Conservation (phyloP, 2,797 vertebrate species). For the Gambelia wislizenii region DNA sequence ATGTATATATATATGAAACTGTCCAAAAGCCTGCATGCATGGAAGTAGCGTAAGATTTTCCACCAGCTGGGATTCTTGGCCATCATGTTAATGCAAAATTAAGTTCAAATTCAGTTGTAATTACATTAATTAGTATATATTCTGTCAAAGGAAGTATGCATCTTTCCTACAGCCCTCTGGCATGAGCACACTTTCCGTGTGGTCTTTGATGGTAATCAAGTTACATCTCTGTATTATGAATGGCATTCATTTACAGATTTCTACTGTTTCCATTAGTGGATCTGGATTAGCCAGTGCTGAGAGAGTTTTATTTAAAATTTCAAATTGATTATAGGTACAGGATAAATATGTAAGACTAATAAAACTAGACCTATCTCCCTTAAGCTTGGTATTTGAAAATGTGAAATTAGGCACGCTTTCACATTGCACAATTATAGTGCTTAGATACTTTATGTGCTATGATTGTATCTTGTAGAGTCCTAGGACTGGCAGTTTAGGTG, state of each 20-base stretch:
- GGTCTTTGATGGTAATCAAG: background rate
- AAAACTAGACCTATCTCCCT: background rate
- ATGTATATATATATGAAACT: background rate
- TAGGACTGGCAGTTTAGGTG: too few species aligned
- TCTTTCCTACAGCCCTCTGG: background rate
- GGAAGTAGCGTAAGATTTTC: conserved; percentile 13
- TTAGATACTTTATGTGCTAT: too few species aligned
- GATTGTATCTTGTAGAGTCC: too few species aligned
- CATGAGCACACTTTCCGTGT: background rate
- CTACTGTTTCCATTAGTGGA: background rate
- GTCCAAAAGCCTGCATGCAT: background rate
- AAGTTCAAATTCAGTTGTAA: conserved; percentile 16
- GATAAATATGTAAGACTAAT: background rate
- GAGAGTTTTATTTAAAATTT: background rate
- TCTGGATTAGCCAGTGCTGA: background rate
- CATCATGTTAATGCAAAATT: conserved; percentile 3
- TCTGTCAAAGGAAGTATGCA: background rate
- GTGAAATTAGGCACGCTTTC: background rate
- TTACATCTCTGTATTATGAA: background rate
- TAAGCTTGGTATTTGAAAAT: background rate
- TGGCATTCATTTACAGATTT: background rate
- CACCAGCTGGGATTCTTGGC: conserved; percentile 3
- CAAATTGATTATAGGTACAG: background rate
- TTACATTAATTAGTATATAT: conserved; percentile 7
- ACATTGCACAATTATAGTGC: too few species aligned